Evolutionary conservation across 1,140 invertebrate genomes (phyloP).

Genomic region (Aphidius ervi): DNA sequence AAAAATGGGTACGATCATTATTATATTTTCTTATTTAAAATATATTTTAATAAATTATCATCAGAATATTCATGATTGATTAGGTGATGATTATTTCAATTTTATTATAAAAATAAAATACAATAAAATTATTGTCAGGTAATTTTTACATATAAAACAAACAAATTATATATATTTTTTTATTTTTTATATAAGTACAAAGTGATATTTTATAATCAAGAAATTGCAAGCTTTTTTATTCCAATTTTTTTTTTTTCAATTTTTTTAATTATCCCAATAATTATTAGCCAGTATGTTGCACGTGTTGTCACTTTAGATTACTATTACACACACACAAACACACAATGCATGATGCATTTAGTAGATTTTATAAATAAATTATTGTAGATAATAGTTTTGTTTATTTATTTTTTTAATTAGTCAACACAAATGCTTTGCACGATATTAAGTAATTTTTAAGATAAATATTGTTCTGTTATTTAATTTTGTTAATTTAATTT

Average conservation of each 20-base stretch:
- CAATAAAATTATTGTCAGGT: neutral
- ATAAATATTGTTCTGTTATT: constrained; percentile 7
- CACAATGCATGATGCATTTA: constrained; percentile 21
- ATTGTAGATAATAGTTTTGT: too few relatives aligned
- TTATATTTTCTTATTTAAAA: constrained; percentile 17
- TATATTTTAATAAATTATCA: constrained; percentile 24
- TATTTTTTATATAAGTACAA: too few relatives aligned
- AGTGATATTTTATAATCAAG: neutral
- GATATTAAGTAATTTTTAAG: constrained; percentile 4
- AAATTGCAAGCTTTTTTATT: constrained; percentile 47
- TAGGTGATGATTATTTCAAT: too few relatives aligned
- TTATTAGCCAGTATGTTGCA: constrained; percentile 3
- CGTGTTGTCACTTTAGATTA: constrained; percentile 15
- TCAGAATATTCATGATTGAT: too few relatives aligned
- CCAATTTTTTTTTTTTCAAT: constrained; percentile 28
- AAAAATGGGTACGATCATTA: constrained; percentile 47
- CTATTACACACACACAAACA: neutral
- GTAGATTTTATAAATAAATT: neutral
- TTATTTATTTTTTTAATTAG: too few relatives aligned
- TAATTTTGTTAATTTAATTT: constrained; percentile 21
- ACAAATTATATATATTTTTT: constrained; percentile 5
- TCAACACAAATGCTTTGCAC: constrained; percentile 12
- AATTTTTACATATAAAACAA: neutral
- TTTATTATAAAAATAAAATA: constrained; percentile 21
- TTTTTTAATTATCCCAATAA: constrained; percentile 8